phyloP scores from a whole-genome alignment of 2,888 invertebrate species.

The Periphyllus acericola region DNA sequence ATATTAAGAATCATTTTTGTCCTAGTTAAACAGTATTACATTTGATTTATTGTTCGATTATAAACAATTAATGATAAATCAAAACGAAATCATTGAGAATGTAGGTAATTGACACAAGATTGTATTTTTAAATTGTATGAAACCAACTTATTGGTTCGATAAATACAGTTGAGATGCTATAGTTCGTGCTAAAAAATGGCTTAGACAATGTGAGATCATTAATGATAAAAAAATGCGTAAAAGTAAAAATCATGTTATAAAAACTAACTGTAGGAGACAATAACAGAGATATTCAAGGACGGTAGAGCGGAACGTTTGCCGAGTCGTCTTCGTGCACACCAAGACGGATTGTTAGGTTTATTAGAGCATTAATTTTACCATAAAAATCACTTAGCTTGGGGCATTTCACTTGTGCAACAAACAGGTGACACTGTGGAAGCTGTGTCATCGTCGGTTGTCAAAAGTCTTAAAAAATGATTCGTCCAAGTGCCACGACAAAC shows the following conservation, averaged over 20 bases:
- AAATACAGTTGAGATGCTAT: not conserved
- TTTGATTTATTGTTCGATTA: too few relatives aligned
- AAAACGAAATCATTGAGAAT: too few relatives aligned
- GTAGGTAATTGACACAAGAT: too few relatives aligned
- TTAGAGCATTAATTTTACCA: slow-evolving; percentile 51
- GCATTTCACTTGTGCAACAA: slow-evolving; percentile 32
- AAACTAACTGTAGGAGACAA: not conserved
- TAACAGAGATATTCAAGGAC: not conserved
- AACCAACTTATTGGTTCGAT: too few relatives aligned
- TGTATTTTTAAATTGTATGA: too few relatives aligned
- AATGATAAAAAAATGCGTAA: not conserved
- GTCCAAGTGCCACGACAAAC: not conserved
- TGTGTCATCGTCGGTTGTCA: not conserved
- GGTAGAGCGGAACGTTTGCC: slow-evolving; percentile 25
- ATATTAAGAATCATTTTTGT: too few relatives aligned
- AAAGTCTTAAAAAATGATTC: not conserved
- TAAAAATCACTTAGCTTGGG: slow-evolving; percentile 9
- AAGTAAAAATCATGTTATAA: slow-evolving; percentile 21
- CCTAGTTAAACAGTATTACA: too few relatives aligned
- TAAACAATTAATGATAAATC: too few relatives aligned
- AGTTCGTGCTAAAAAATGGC: not conserved
- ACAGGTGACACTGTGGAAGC: not conserved
- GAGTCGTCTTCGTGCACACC: slow-evolving; percentile 8
- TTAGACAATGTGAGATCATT: not conserved
- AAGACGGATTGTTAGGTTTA: not conserved